Base-by-base conservation (phyloP, 2,888 invertebrate genomes). In the Eudasyphora cyanicolor region DNA sequence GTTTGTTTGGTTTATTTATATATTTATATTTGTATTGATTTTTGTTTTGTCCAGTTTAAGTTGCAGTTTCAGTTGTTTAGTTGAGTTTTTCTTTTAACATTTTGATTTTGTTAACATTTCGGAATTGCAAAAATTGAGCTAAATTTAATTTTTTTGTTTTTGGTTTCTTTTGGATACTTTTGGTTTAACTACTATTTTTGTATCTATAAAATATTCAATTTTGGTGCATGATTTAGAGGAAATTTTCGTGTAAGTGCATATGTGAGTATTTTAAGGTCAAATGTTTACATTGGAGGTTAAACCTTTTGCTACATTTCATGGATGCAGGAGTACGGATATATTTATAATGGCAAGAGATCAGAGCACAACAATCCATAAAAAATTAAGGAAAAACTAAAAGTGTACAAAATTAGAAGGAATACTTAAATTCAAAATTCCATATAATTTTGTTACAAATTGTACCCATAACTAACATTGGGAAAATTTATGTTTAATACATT, bases 71-170 rank as follows among this genome's bases (percentile, higher is more conserved):
- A 35, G 35, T 35, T 64, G 19, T 17, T 7, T 7, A n/a, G n/a
- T 62, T 32, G 62, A 32, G 62, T 62, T 62, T 62, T 14, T 17
- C 7, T 17, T 62, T 29, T 17, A 32, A 32, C 14, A 42, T 67
- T 67, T 67, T 21, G 21, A 42, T 42, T 24, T 67, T 35, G 12
- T 42, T 67, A 24, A 24, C 27, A 27, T 14, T 57, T 57, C 27
- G 12, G 27, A 27, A 67, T 67, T 42, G 67, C 67, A 67, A 35
- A 67, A 67, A 67, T 67, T 67, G 67, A 67, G 67, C 67, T 67
- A 42, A 67, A 67, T 67, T 29, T 45, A 45, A n/a, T 45, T 45
- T 45, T 45, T 57, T 38, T 35, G 38, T 62, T 62, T 60, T 62
- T 32, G 17, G 12, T 62, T 17, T 57, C 3, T 51, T 29, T 19